Base-by-base conservation (phyloP, 2,888 invertebrate genomes). In the Belgica antarctica region DNA sequence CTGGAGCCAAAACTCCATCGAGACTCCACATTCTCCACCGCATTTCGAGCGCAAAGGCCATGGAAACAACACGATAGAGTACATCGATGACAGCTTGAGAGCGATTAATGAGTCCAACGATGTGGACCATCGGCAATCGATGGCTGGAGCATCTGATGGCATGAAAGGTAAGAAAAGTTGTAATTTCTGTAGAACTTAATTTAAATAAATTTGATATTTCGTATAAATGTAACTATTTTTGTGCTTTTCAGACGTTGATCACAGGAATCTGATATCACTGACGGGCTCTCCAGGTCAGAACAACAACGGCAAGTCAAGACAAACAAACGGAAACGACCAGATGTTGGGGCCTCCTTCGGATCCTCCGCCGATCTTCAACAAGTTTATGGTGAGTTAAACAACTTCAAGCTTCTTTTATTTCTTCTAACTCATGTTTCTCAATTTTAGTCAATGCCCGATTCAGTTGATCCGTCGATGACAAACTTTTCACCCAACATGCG, bases 241-340 rank as follows among this genome's bases (percentile, higher is more conserved):
- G 12, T 34, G 7, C 34, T n/a, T n/a, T 10, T 72, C 84, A 78
- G 91, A 92, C 77, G 88, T 92, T 62, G 92, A 92, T 78, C 92
- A 92, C 76, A 84, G 92, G 73, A 93, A 93, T 80, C 80, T 93
- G 72, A 93, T 93, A 76, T 88, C 91, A 71, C 79, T 93, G 65
- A 92, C 92, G 10, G 90, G 91, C 36, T 89, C 88, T 22, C 87
- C 87, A 0, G 81, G 77, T 8, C 71, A 69, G 5, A 73, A 71
- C 41, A 8, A n/a, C n/a, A n/a, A 41, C 10, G 61, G 65, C 31
- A 41, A 66, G n/a, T n/a, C n/a, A n/a, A n/a, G n/a, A n/a, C n/a
- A 22, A 24, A 22, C 24, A 24, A 69, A 69, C 25, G 61, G 59
- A 27, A 69, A 36, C 24, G 69, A 46, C n/a, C 22, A 69, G 25